Conservation (phyloP, 2,888 invertebrate genomes). For the Drosophila imparisetae region DNA sequence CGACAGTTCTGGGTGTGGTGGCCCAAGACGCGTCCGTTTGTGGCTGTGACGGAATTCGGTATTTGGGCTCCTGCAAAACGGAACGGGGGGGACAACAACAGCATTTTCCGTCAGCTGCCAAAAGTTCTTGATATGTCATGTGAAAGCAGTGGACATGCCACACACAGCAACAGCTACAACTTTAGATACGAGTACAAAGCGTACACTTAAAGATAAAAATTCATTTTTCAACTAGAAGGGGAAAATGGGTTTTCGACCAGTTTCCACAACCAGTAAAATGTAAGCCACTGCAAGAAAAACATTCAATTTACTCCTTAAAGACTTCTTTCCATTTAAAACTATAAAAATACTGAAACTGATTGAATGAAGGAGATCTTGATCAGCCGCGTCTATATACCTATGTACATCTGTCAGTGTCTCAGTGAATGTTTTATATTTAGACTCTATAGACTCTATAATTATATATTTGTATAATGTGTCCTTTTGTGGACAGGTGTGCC, state of each 20-base stretch:
- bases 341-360: background rate
- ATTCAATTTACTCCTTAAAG: background rate
- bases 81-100: slow-evolving; percentile 25
- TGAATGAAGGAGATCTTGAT: background rate
- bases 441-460: background rate
- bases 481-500: slow-evolving; percentile 10
- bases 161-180: slow-evolving; percentile 6
- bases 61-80: slow-evolving; percentile 17
- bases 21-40: slow-evolving; percentile 2
- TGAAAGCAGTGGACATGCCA: slow-evolving; percentile 26
- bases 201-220: slow-evolving; percentile 5
- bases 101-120: slow-evolving; percentile 20
- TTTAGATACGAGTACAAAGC: background rate
- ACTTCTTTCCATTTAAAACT: background rate
- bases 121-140: slow-evolving; percentile 46
- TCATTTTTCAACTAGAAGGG: background rate
- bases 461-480: background rate
- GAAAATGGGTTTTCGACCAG: background rate
- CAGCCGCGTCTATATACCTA: background rate
- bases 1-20: slow-evolving; percentile 65
- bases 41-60: slow-evolving; percentile 13
- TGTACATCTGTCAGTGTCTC: background rate
- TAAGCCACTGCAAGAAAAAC: background rate
- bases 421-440: background rate
- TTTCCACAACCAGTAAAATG: background rate